Base-by-base conservation (phyloP, 2,888 invertebrate genomes). In the Sthenelais limicola region DNA sequence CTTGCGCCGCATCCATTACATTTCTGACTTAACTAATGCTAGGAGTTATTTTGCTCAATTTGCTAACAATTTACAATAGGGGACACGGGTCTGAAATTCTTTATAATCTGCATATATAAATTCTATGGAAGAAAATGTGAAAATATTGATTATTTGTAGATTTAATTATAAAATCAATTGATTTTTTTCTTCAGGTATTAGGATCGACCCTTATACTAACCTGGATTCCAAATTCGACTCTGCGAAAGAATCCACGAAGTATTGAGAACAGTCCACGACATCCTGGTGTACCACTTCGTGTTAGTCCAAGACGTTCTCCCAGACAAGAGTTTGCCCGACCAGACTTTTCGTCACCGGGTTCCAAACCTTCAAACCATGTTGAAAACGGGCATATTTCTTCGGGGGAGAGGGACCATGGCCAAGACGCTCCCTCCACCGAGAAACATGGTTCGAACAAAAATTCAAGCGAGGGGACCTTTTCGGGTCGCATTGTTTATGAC, bases 211-310 rank as follows among this genome's bases (percentile, higher is more conserved):
- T 97, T 15, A 93, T 95, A 78, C 90, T 97, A 1, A 96, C 95
- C 75, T 97, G 97, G 97, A 95, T 97, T 79, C 97, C 97, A 0
- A 97, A 97, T 87, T 92, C 93, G 1, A 94, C 95, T 0, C 89
- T 97, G 48, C 92, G 94, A 77, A 95, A 93, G 88, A 95, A 95
- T 84, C 94, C 96, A 21, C 79, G 81, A 47, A 87, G 86, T 72
- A 84, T 87, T 35, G 85, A 86, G 77, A 85, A 85, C 77, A 87
- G 86, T 74, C 87, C 87, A 1, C 38, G 47, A 4, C 69, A 69
- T 15, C 52, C 70, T 5, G 67, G 67, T 1, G 54, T 47, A 15
- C 48, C 30, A 3, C 77, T 78, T 4, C 79, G 77, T n/a, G 77
- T 79, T 38, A 83, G 82, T 33, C 83, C 85, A 32, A 78, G 80